Percentiles rank a stretch among this genome's conserved stretches.
Evolutionary conservation across 1,140 invertebrate genomes (phyloP).

Genomic region (Drosophila fuyamai): DNA sequence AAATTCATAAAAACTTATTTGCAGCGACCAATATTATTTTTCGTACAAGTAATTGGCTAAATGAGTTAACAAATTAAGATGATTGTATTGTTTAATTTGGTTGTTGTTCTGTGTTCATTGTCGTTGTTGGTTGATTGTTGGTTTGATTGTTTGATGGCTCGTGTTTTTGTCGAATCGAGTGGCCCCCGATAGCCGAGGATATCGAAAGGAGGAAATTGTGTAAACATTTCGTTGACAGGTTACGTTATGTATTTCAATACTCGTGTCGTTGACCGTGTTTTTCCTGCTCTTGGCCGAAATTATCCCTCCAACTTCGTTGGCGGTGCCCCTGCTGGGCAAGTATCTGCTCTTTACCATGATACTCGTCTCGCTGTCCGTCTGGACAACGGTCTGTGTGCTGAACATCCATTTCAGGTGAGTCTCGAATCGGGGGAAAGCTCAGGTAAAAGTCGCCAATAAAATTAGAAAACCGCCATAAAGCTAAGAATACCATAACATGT

Average conservation of each 20-base stretch:
- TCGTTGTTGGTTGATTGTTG: slow-evolving; percentile 59
- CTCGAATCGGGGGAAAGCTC: slow-evolving; percentile 3
- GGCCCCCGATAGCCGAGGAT: slow-evolving; percentile 6
- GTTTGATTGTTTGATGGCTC: slow-evolving; percentile 48
- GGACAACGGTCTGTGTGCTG: slow-evolving; percentile 97
- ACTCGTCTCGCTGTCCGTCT: slow-evolving; percentile 97
- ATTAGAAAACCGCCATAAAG: not conserved
- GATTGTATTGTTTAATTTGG: slow-evolving; percentile 33
- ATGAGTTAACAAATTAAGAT: slow-evolving; percentile 47
- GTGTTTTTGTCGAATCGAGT: slow-evolving; percentile 17
- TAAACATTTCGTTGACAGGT: slow-evolving; percentile 87
- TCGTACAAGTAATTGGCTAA: slow-evolving; percentile 56
- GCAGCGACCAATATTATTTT: slow-evolving; percentile 1
- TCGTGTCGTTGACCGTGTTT: slow-evolving; percentile 99
- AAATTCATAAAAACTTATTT: slow-evolving; percentile 9
- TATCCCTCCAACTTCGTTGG: slow-evolving; percentile 98
- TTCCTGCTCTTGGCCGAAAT: slow-evolving; percentile 98
- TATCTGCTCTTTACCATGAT: slow-evolving; percentile 99
- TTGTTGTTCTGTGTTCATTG: slow-evolving; percentile 64
- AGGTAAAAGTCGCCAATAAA: not conserved
- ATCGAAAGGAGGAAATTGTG: slow-evolving; percentile 60
- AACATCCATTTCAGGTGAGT: slow-evolving; percentile 98
- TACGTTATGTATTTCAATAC: slow-evolving; percentile 98
- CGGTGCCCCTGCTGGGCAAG: slow-evolving; percentile 98
- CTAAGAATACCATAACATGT: too few relatives aligned